Evolutionary conservation across 2,888 invertebrate species (phyloP).

Genomic region (Netelia fuscicornis): DNA sequence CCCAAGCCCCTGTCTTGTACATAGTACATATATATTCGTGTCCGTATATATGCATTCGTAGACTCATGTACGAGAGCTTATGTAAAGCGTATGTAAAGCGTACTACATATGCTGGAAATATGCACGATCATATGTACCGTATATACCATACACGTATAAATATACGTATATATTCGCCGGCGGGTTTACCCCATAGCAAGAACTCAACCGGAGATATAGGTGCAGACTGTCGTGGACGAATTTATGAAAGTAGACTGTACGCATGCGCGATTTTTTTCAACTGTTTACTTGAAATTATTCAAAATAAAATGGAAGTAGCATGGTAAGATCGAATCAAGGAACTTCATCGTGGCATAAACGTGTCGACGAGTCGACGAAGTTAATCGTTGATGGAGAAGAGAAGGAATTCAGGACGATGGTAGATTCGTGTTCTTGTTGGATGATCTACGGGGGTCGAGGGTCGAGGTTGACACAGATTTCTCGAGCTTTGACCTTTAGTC

Average conservation of each 20-base stretch:
- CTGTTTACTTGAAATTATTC: slow-evolving; percentile 14
- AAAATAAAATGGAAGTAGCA: not conserved
- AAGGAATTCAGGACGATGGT: not conserved
- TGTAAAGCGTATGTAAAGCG: slow-evolving; percentile 6
- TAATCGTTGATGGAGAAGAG: slow-evolving; percentile 4
- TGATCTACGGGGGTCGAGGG: not conserved
- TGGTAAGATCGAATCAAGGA: not conserved
- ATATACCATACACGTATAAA: slow-evolving; percentile 13
- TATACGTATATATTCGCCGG: slow-evolving; percentile 9
- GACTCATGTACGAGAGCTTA: slow-evolving; percentile 16
- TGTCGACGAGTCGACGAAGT: slow-evolving; percentile 3
- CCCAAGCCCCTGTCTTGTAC: slow-evolving; percentile 31
- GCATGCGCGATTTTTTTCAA: slow-evolving; percentile 7
- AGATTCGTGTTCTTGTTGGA: not conserved
- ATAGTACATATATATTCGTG: slow-evolving; percentile 49
- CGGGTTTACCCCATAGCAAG: slow-evolving; percentile 22
- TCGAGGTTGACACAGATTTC: not conserved
- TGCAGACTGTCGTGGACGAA: slow-evolving; percentile 32
- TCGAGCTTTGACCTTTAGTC: not conserved
- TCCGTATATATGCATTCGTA: slow-evolving; percentile 36
- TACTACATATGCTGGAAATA: slow-evolving; percentile 36
- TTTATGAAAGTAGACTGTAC: slow-evolving; percentile 19
- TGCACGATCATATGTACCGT: slow-evolving; percentile 7
- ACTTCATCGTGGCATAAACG: slow-evolving; percentile 2
- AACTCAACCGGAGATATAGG: slow-evolving; percentile 34